A percentile compares a stretch with the other conserved stretches of the same genome.
Conservation (phyloP, 1,140 invertebrate genomes). For the Atta texana region DNA sequence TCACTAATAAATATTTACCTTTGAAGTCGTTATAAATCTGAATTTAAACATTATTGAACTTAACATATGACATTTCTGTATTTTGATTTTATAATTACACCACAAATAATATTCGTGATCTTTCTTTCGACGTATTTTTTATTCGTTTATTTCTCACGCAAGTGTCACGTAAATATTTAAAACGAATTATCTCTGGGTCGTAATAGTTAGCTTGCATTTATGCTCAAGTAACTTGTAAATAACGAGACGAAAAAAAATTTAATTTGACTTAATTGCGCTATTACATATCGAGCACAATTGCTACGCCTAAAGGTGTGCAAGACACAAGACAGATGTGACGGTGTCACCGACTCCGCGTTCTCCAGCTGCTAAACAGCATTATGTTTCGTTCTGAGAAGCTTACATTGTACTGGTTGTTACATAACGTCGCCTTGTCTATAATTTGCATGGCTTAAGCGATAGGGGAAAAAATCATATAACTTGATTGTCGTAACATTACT, state of each 20-base stretch:
- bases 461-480: background rate
- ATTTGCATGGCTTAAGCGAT: background rate
- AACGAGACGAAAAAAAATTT: conserved; percentile 41
- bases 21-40: background rate
- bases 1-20: background rate
- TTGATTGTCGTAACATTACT: conserved; percentile 18
- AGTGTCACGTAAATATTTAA: background rate
- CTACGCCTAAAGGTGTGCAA: conserved; percentile 53
- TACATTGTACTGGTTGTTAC: conserved; percentile 29
- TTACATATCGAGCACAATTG: conserved; percentile 65
- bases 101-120: background rate
- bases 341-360: conserved; percentile 39
- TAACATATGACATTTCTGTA: background rate
- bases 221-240: conserved; percentile 24
- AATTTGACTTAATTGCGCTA: conserved; percentile 68
- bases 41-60: too few species aligned
- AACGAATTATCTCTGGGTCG: background rate
- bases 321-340: conserved; percentile 53
- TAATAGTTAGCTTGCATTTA: conserved; percentile 8
- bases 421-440: conserved; percentile 17
- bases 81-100: background rate
- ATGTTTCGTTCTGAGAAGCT: conserved; percentile 49
- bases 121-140: conserved; percentile 3
- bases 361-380: conserved; percentile 63
- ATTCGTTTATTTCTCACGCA: background rate